Evolutionary conservation across 2,797 vertebrate genomes (phyloP).

Genomic region (Sebastes matsubarae): DNA sequence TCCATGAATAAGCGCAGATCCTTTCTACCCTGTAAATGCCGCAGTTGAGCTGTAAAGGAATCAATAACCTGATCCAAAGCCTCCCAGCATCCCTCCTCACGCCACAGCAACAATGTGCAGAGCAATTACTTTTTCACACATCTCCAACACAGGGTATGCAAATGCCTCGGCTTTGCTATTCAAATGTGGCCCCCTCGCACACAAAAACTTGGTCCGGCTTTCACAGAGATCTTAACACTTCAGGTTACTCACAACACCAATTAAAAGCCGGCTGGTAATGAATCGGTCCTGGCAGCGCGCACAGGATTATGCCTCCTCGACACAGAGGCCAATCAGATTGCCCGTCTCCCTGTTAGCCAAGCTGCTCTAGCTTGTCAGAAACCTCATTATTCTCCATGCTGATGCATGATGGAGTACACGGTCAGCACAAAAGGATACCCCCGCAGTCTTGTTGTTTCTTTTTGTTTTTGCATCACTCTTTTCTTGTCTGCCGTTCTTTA

Average conservation of each 20-base stretch:
- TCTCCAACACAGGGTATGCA: constrained; percentile 24
- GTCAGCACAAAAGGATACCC: constrained; percentile 50
- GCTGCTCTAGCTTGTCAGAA: constrained; percentile 32
- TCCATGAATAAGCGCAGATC: constrained; percentile 45
- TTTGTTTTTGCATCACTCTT: background rate
- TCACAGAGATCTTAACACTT: constrained; percentile 38
- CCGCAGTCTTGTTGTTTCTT: constrained; percentile 24
- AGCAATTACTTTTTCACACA: constrained; percentile 32
- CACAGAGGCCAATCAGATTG: constrained; percentile 48
- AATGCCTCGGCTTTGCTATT: constrained; percentile 48
- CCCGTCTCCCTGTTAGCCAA: constrained; percentile 35
- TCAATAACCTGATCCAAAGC: constrained; percentile 58
- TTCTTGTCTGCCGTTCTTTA: constrained; percentile 21
- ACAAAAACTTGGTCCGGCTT: constrained; percentile 19
- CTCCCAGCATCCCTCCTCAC: constrained; percentile 16
- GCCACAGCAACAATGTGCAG: constrained; percentile 24
- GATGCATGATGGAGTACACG: constrained; percentile 21
- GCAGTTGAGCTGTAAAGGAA: constrained; percentile 45
- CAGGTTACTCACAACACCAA: constrained; percentile 45
- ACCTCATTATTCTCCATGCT: constrained; percentile 48
- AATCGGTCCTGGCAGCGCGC: constrained; percentile 52
- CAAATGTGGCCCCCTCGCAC: constrained; percentile 17
- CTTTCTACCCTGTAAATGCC: constrained; percentile 48
- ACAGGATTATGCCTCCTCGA: constrained; percentile 32
- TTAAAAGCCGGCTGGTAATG: constrained; percentile 54